These are phyloP conservation scores for Knipowitschia caucasica DNA, from an alignment of 2,797 vertebrate species.

Conservation along the genomic window DNA sequence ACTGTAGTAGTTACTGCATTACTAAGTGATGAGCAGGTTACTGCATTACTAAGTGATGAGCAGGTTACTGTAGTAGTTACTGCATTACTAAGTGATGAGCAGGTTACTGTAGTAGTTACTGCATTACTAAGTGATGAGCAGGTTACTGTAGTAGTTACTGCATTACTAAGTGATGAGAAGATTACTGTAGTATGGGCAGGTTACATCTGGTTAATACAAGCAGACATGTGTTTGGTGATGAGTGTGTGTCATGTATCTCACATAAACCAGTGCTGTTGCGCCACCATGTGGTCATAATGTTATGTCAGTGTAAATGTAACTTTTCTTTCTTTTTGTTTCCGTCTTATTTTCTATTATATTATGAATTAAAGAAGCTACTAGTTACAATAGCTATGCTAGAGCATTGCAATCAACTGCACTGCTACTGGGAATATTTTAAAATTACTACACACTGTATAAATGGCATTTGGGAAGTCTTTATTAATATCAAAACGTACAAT, in stretches of 20 bases:
- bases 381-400: slow-evolving; percentile 32
- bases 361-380: slow-evolving; percentile 46
- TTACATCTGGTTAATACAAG: no score
- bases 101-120: no score
- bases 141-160: no score
- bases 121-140: no score
- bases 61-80: not conserved
- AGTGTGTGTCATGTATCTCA: no score
- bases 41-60: no score
- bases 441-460: slow-evolving; percentile 45
- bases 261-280: not conserved
- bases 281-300: slow-evolving; percentile 3
- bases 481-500: slow-evolving; percentile 33
- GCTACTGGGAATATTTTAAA: slow-evolving; percentile 36
- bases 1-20: no score
- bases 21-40: no score
- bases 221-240: no score
- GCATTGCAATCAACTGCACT: slow-evolving; percentile 50
- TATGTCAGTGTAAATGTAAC: not conserved
- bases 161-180: no score
- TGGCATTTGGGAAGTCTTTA: slow-evolving; percentile 42
- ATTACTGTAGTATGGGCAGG: no score
- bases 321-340: no score
- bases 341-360: slow-evolving; percentile 26
- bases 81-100: not conserved